Evolutionary conservation across 23 tunicate genomes (phyloP), one percentile per base, ranked within the genome.

Genomic region (Diplosoma virens): DNA sequence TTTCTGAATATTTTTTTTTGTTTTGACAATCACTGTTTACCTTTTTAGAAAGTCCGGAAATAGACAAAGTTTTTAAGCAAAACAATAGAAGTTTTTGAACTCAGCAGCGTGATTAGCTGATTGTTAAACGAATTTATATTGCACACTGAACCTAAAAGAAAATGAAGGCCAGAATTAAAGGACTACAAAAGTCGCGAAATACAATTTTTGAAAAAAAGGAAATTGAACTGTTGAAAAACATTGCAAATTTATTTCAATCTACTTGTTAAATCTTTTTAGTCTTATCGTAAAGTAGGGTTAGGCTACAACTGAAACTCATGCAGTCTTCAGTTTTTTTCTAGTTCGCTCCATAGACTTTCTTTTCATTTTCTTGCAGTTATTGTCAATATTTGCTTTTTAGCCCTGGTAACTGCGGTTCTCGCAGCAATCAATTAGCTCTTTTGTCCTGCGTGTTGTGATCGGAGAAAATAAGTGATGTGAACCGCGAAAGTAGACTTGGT

Each of bases 241-340:
- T n/a, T n/a, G n/a, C 63, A 20, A 56, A 20, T 25, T 56, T 56
- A 56, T 56, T 56, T 56, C 63, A 56, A 56, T 16, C 63, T 56
- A 7, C 63, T 14, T 56, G 25, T 20, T 56, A 20, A 56, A 56
- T 56, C 63, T 56, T 56, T 56, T 56, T 25, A 56, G 63, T 56
- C 63, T 56, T 16, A 56, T 56, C 63, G 25, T 56, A 56, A 56
- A 20, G 63, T 20, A 56, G 63, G 63, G 25, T 56, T 56, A 56
- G 63, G 63, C 21, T 56, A 56, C 63, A 56, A 22, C 25, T 25
- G 24, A 56, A 56, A 56, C 63, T 11, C 25, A 56, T 20, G 63
- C 63, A 56, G 63, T 56, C 63, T 56, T 56, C 63, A 56, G 63
- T 56, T 56, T 56, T 56, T 56, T 56, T 56, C 63, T 25, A 56